A percentile compares a stretch with the other conserved stretches of the same genome.
Evolutionary conservation across 2,797 vertebrate species (phyloP).

Genomic region (Acanthurus leucopareius): DNA sequence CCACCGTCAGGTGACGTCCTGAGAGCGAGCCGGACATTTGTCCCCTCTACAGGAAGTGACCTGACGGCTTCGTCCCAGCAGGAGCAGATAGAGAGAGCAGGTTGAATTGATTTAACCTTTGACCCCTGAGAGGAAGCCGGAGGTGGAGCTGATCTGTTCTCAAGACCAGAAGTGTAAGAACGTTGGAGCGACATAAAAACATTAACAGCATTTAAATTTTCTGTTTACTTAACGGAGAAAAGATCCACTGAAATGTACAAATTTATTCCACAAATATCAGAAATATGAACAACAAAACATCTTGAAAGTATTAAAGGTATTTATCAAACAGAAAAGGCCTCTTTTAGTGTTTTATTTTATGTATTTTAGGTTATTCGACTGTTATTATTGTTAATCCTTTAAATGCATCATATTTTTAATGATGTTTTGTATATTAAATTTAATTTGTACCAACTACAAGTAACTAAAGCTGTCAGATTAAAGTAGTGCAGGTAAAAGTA

Average conservation of each 20-base stretch:
- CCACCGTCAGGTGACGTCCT: slow-evolving; percentile 30
- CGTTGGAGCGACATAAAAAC: no score
- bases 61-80: slow-evolving; percentile 65
- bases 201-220: no score
- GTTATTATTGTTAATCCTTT: background rate
- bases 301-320: background rate
- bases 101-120: slow-evolving; percentile 77
- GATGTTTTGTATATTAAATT: background rate
- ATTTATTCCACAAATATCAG: no score
- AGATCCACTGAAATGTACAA: no score
- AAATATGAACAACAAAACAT: no score
- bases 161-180: slow-evolving; percentile 46
- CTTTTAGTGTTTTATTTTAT: background rate
- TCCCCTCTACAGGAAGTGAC: slow-evolving; percentile 78
- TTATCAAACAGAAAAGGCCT: background rate
- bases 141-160: slow-evolving; percentile 69
- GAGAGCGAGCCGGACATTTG: slow-evolving; percentile 66
- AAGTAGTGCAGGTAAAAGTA: background rate
- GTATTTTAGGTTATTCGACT: background rate
- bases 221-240: no score
- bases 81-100: slow-evolving; percentile 71
- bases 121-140: slow-evolving; percentile 42
- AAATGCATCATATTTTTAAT: background rate
- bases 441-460: background rate
- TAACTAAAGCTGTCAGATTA: background rate